Evolutionary conservation across 2,113 vertebrate genomes (phyloP).

Genomic region (Rhinichthys klamathensis): DNA sequence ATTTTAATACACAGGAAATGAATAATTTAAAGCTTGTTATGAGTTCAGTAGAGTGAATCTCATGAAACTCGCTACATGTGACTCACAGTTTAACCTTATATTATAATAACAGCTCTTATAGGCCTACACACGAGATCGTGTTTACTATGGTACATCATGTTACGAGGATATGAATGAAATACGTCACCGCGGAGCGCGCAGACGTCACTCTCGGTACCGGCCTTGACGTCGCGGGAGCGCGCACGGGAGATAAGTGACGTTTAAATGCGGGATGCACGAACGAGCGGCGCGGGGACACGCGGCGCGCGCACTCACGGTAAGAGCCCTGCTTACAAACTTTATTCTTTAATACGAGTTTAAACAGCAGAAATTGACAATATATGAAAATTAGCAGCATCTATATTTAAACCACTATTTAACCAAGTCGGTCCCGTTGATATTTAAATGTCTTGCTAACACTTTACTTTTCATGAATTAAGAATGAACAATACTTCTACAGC

Average conservation of each 20-base stretch:
- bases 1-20: no score
- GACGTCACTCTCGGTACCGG: not conserved
- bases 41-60: no score
- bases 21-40: no score
- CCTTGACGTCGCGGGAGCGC: slow-evolving; percentile 40
- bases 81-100: no score
- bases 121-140: not conserved
- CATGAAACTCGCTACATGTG: no score
- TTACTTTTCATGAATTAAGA: no score
- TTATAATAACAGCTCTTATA: no score
- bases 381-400: not conserved
- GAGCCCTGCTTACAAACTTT: not conserved
- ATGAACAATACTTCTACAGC: no score
- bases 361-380: not conserved
- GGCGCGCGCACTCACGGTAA: slow-evolving; percentile 31
- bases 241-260: slow-evolving; percentile 58
- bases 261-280: slow-evolving; percentile 29
- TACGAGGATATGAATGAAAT: not conserved
- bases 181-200: not conserved
- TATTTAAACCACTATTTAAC: no score
- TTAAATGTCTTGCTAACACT: no score
- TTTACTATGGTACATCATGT: not conserved
- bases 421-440: no score
- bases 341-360: not conserved
- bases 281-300: not conserved